Percentiles rank a stretch among this genome's conserved stretches.
These are phyloP conservation scores for Papilio aristodemus DNA, from an alignment of 1,140 invertebrate genomes.

Conservation along the genomic window DNA sequence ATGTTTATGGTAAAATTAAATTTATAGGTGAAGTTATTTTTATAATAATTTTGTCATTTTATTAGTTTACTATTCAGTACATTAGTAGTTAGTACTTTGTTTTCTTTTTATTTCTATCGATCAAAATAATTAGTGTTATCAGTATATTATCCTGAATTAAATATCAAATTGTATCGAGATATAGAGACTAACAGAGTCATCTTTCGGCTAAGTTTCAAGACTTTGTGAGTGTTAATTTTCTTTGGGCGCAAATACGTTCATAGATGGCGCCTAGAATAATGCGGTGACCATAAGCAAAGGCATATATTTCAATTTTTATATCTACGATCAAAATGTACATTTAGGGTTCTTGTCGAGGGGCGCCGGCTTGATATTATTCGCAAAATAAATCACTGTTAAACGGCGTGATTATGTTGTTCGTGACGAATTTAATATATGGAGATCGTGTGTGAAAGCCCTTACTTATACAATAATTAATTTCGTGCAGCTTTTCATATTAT, in stretches of 20 bases:
- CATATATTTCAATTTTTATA: background rate
- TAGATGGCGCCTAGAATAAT: background rate
- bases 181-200: background rate
- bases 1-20: too few species aligned
- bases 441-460: background rate
- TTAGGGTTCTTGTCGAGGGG: background rate
- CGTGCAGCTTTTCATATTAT: background rate
- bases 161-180: too few species aligned
- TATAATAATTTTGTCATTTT: too few species aligned
- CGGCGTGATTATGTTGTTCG: background rate
- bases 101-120: too few species aligned
- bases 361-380: background rate
- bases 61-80: too few species aligned
- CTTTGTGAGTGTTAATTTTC: background rate
- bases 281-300: background rate
- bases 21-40: too few species aligned
- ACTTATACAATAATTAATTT: background rate
- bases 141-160: too few species aligned
- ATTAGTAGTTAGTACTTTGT: too few species aligned
- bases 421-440: background rate
- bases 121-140: too few species aligned
- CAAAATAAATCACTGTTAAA: background rate
- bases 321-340: background rate
- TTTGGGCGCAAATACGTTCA: background rate
- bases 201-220: background rate